Conservation (phyloP, 2,113 vertebrate species). For the Ancistrus triradiatus region DNA sequence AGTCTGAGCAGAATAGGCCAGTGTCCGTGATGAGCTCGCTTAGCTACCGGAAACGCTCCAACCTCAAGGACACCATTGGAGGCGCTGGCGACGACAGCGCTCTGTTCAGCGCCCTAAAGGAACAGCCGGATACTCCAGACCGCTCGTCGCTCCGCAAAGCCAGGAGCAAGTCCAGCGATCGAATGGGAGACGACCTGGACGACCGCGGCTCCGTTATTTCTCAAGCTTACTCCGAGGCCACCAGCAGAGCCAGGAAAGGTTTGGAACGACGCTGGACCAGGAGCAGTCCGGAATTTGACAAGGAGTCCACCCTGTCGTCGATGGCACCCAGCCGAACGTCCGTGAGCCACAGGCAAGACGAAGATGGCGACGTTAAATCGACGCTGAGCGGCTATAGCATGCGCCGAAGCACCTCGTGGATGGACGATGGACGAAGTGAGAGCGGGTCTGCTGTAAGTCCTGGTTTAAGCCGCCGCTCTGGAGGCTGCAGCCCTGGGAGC, state of each 20-base stretch:
- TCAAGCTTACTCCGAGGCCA: slow-evolving; percentile 75
- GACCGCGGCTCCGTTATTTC: slow-evolving; percentile 76
- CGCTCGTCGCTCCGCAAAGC: slow-evolving; percentile 70
- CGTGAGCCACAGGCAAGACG: slow-evolving; percentile 67
- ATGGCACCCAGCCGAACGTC: slow-evolving; percentile 77
- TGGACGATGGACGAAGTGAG: slow-evolving; percentile 66
- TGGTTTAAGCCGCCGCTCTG: slow-evolving; percentile 47
- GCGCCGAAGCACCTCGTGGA: slow-evolving; percentile 74
- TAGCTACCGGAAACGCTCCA: slow-evolving; percentile 89
- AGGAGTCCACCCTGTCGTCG: slow-evolving; percentile 72
- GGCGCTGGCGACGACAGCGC: slow-evolving; percentile 82
- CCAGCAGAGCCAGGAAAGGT: slow-evolving; percentile 73
- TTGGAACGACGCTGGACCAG: slow-evolving; percentile 82
- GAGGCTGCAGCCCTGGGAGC: slow-evolving; percentile 51
- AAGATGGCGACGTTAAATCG: slow-evolving; percentile 75
- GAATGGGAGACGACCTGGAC: slow-evolving; percentile 58
- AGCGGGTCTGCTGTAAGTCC: slow-evolving; percentile 49
- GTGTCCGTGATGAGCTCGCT: slow-evolving; percentile 87
- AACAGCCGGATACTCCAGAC: slow-evolving; percentile 75
- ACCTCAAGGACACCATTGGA: slow-evolving; percentile 88
- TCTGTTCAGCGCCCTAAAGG: slow-evolving; percentile 81
- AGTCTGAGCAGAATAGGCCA: slow-evolving; percentile 72
- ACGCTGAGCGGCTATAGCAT: slow-evolving; percentile 77
- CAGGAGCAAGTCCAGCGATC: slow-evolving; percentile 59
- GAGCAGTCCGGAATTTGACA: slow-evolving; percentile 73